phyloP scores from a whole-genome alignment of 2,797 vertebrate genomes.

The Parotocinclus haroldoi region DNA sequence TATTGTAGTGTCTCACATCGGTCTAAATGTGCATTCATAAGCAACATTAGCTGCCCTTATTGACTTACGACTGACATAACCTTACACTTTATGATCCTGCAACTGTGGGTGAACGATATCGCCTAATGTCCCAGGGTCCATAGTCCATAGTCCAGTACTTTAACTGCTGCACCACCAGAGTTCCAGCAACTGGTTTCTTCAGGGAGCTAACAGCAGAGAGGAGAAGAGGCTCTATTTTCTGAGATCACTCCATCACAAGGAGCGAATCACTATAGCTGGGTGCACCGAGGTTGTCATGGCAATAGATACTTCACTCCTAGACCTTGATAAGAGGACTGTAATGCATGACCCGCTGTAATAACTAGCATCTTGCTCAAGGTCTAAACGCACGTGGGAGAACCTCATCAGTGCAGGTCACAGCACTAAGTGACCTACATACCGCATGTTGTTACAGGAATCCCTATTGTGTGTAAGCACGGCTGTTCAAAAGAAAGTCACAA shows the following conservation, averaged over 20 bases:
- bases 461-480: background rate
- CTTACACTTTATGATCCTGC: background rate
- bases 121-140: no score
- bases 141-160: no score
- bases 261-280: slow-evolving; percentile 45
- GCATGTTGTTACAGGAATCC: background rate
- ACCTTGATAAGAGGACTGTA: slow-evolving; percentile 38
- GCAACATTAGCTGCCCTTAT: no score
- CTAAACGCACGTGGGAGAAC: slow-evolving; percentile 21
- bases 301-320: slow-evolving; percentile 54
- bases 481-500: background rate
- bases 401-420: background rate
- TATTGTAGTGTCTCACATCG: background rate
- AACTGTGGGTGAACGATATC: no score
- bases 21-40: background rate
- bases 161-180: no score
- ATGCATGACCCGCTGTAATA: slow-evolving; percentile 35
- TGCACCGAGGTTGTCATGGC: slow-evolving; percentile 58
- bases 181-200: background rate
- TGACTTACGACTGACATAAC: no score
- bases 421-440: background rate
- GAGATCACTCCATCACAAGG: slow-evolving; percentile 19
- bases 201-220: slow-evolving; percentile 4
- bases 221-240: slow-evolving; percentile 22
- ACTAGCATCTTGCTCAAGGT: slow-evolving; percentile 22